Percentiles rank a stretch among this genome's conserved stretches.
These are phyloP conservation scores for Portevinia maculata DNA, from an alignment of 2,888 invertebrate species.

Conservation along the genomic window DNA sequence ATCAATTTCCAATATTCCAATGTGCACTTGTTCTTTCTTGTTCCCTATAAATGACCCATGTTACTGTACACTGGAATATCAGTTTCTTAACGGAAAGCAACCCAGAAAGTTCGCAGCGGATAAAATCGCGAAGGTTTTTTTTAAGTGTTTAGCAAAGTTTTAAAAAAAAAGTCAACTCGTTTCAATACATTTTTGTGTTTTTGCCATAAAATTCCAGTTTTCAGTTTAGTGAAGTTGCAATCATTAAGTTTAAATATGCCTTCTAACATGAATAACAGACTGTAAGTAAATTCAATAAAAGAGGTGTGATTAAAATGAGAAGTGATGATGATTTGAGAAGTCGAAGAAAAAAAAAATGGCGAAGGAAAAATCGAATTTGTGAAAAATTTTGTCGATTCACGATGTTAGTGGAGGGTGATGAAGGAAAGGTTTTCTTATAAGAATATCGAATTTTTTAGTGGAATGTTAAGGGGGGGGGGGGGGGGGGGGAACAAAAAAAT, in stretches of 20 bases:
- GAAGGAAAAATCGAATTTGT: slow-evolving; percentile 31
- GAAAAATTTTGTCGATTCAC: slow-evolving; percentile 41
- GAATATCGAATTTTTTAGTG: slow-evolving; percentile 34
- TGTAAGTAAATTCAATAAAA: slow-evolving; percentile 79
- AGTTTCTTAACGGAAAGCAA: slow-evolving; percentile 67
- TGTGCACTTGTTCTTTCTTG: slow-evolving; percentile 4
- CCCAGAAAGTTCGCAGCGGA: slow-evolving; percentile 60
- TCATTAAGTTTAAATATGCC: slow-evolving; percentile 81
- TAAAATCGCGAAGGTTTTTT: slow-evolving; percentile 66
- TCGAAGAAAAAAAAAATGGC: slow-evolving; percentile 9
- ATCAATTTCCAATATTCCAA: slow-evolving; percentile 11
- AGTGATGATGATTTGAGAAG: slow-evolving; percentile 39
- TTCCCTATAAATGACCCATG: slow-evolving; percentile 60
- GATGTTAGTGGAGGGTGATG: background rate
- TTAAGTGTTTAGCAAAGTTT: slow-evolving; percentile 37
- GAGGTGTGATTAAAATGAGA: slow-evolving; percentile 27
- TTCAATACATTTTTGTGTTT: slow-evolving; percentile 35
- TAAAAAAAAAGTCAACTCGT: slow-evolving; percentile 38
- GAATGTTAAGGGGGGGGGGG: too few species aligned
- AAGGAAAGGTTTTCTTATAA: slow-evolving; percentile 36
- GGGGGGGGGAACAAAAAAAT: slow-evolving; percentile 24
- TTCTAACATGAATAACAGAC: slow-evolving; percentile 83
- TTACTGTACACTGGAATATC: slow-evolving; percentile 59
- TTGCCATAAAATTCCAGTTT: slow-evolving; percentile 32
- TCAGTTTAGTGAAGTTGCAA: slow-evolving; percentile 79